Evolutionary conservation across 2,797 vertebrate species (phyloP).

Genomic region (Lacerta bilineata): DNA sequence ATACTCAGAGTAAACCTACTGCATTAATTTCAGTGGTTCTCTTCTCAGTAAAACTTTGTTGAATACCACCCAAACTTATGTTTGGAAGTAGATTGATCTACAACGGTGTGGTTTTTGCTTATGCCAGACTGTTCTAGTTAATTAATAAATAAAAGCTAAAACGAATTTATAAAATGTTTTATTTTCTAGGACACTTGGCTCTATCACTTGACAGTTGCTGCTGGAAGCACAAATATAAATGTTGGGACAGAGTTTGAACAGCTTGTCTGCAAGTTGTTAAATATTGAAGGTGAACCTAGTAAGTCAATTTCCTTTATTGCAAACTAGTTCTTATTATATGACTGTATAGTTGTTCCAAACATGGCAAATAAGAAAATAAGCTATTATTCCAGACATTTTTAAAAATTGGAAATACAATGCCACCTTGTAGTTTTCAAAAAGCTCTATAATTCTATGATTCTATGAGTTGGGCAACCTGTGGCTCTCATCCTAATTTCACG

Average conservation of each 20-base stretch:
- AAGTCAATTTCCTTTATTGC: slow-evolving; percentile 71
- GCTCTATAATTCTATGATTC: no score
- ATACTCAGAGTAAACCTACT: no score
- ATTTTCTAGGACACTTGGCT: slow-evolving; percentile 90
- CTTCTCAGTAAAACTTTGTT: no score
- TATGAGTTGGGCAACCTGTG: no score
- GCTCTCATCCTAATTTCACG: no score
- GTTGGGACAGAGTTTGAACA: slow-evolving; percentile 97
- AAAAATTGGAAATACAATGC: background rate
- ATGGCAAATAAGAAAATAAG: background rate
- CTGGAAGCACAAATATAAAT: slow-evolving; percentile 86
- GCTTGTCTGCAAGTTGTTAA: slow-evolving; percentile 91
- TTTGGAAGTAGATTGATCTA: slow-evolving; percentile 6
- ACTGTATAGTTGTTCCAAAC: background rate
- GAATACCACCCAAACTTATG: background rate
- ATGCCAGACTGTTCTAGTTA: background rate
- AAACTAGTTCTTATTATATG: background rate
- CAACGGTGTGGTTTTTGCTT: slow-evolving; percentile 1
- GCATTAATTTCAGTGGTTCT: no score
- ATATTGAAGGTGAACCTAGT: slow-evolving; percentile 90
- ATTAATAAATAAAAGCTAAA: slow-evolving; percentile 1
- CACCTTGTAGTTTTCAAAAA: no score
- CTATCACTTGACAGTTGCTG: slow-evolving; percentile 94
- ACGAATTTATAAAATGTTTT: slow-evolving; percentile 40
- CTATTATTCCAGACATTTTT: background rate